Percentiles rank a stretch among this genome's conserved stretches.
phyloP scores from a whole-genome alignment of 2,888 invertebrate species.

The Chrysolina haemoptera region DNA sequence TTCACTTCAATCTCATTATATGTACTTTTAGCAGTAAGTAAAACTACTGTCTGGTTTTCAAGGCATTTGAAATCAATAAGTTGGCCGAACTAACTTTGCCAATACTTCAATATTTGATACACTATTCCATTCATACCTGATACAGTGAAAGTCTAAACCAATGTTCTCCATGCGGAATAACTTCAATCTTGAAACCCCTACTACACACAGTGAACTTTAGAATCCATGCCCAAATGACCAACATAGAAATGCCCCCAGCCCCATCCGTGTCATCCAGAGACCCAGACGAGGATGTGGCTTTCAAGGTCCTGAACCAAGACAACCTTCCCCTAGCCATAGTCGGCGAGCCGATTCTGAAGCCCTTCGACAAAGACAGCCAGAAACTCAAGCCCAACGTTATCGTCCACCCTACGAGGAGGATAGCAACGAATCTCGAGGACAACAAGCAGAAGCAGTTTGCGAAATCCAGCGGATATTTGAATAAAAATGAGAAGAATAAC shows the following conservation, averaged over 20 bases:
- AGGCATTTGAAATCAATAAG: too few species aligned
- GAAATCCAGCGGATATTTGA: slow-evolving; percentile 66
- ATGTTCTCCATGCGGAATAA: background rate
- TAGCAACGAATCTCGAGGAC: slow-evolving; percentile 62
- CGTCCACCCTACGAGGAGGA: slow-evolving; percentile 72
- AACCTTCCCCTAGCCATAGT: slow-evolving; percentile 65
- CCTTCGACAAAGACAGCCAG: slow-evolving; percentile 64
- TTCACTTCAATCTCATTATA: too few species aligned
- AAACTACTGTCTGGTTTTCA: too few species aligned
- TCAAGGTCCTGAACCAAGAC: slow-evolving; percentile 68
- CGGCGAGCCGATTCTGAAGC: slow-evolving; percentile 66
- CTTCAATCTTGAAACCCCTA: background rate
- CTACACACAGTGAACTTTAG: slow-evolving; percentile 1
- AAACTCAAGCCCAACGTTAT: slow-evolving; percentile 73
- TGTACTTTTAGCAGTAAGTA: too few species aligned
- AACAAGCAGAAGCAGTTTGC: slow-evolving; percentile 62
- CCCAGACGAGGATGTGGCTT: slow-evolving; percentile 65
- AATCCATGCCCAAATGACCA: slow-evolving; percentile 14
- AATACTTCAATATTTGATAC: too few species aligned
- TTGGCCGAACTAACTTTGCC: too few species aligned
- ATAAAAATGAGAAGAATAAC: slow-evolving; percentile 55
- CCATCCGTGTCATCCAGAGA: slow-evolving; percentile 60
- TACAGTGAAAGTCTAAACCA: background rate
- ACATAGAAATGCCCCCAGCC: slow-evolving; percentile 52
- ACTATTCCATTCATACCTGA: background rate